Evolutionary conservation across 2,888 invertebrate genomes (phyloP), one percentile per base, ranked within the genome.

Genomic region (Plutella xylostella): DNA sequence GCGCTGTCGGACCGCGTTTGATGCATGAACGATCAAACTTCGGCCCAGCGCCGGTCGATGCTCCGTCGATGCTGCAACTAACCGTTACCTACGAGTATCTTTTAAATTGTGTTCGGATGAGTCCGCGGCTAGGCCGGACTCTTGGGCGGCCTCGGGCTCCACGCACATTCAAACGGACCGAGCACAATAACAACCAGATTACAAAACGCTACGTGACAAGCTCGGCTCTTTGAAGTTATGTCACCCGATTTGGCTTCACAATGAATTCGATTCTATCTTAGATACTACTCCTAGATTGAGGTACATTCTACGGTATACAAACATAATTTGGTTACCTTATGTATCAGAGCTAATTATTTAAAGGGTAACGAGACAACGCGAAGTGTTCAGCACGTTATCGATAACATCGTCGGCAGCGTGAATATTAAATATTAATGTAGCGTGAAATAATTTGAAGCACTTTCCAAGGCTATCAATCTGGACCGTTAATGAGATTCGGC

Each of bases 391-490:
- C n/a, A n/a, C n/a, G n/a, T n/a, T n/a, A 14, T n/a, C 53, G 56
- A 56, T 54, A 57, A 51, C 50, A 49, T 51, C 52, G 49, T n/a
- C 47, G 42, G 39, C 43, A 50, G 55, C 66, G 56, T 66, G 61
- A 63, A 73, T 76, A 72, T 77, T 70, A 65, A 72, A 70, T 74
- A 74, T 74, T 69, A 72, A 76, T 74, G 68, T 71, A 67, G 68
- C 73, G 69, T 73, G 61, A 76, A 78, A 79, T 77, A 75, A 73
- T 78, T 73, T 71, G 58, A 68, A 75, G 61, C 68, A 66, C 77
- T 78, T 77, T 74, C 73, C 70, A 67, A 51, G 70, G 65, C 72
- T 70, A 78, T 78, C 75, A 78, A 77, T 79, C 75, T 71, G 65
- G 61, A 46, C 61, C 57, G 69, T 69, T 80, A 80, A 80, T 79